phyloP scores from a whole-genome alignment of 2,888 invertebrate species.

The Diadromus collaris region DNA sequence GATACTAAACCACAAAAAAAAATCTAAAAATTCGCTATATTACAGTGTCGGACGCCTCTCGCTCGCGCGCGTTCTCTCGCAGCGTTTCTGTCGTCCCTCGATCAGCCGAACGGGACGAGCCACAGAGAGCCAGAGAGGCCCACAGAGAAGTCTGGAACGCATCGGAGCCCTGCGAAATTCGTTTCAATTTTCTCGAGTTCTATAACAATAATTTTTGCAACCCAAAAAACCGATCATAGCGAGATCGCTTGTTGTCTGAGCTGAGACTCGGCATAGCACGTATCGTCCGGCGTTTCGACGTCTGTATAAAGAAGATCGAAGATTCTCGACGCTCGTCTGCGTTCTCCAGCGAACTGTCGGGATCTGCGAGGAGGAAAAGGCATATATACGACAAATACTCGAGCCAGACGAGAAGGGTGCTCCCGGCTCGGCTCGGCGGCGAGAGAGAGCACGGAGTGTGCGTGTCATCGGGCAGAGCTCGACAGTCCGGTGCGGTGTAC shows the following conservation, averaged over 20 bases:
- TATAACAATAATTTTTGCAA: too few species aligned
- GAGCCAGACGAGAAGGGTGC: slow-evolving; percentile 24
- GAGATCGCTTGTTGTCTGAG: too few species aligned
- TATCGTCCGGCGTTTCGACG: neutral
- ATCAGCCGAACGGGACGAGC: slow-evolving; percentile 19
- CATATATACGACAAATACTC: neutral
- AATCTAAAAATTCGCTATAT: slow-evolving; percentile 29
- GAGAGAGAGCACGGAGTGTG: slow-evolving; percentile 2
- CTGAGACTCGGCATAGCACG: slow-evolving; percentile 1
- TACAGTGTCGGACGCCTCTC: slow-evolving; percentile 25
- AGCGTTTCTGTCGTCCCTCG: slow-evolving; percentile 23
- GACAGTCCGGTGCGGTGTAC: slow-evolving; percentile 57
- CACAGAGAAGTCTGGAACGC: neutral
- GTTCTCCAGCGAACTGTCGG: neutral
- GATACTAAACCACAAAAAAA: neutral
- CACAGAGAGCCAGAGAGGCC: neutral
- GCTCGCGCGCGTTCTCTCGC: slow-evolving; percentile 23
- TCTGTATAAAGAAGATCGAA: neutral
- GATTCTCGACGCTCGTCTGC: neutral
- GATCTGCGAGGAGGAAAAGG: neutral
- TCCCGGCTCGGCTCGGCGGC: neutral
- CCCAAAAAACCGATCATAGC: too few species aligned
- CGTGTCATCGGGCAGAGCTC: slow-evolving; percentile 40
- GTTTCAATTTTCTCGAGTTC: neutral
- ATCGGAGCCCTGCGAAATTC: slow-evolving; percentile 12